Conservation (phyloP, 2,888 invertebrate genomes). For the Escarpia spicata region DNA sequence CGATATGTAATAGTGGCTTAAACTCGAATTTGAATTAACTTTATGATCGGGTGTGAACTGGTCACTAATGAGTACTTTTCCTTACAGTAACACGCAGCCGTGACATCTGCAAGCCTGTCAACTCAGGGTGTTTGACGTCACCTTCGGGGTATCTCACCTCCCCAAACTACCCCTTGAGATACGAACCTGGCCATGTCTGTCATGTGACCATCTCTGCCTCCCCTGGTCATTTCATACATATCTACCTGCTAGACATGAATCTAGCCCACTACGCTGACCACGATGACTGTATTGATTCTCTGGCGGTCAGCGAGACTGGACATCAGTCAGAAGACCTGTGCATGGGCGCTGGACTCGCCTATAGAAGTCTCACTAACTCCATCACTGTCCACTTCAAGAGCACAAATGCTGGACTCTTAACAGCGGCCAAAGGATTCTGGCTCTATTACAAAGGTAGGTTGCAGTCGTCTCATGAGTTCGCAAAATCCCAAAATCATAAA, state of each 20-base stretch:
- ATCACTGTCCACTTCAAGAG: slow-evolving; percentile 32
- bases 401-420: slow-evolving; percentile 27
- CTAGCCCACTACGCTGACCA: slow-evolving; percentile 26
- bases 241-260: slow-evolving; percentile 31
- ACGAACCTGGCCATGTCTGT: slow-evolving; percentile 26
- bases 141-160: slow-evolving; percentile 30
- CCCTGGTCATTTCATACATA: slow-evolving; percentile 27
- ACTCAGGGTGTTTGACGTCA: slow-evolving; percentile 20
- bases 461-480: too few relatives aligned
- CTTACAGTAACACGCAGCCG: background rate
- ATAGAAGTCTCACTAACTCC: slow-evolving; percentile 29
- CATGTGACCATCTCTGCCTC: slow-evolving; percentile 22
- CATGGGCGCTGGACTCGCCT: slow-evolving; percentile 24
- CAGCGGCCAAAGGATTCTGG: slow-evolving; percentile 17
- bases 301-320: slow-evolving; percentile 27
- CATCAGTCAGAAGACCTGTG: slow-evolving; percentile 30
- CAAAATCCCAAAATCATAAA: background rate
- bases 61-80: background rate
- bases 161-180: slow-evolving; percentile 31
- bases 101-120: slow-evolving; percentile 26
- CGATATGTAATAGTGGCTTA: too few relatives aligned
- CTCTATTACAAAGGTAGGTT: slow-evolving; percentile 58
- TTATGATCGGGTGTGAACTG: background rate
- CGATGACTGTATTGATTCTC: slow-evolving; percentile 29
- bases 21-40: too few relatives aligned